Evolutionary conservation across 2,888 invertebrate genomes (phyloP).

Genomic region (Archips crataeganus): DNA sequence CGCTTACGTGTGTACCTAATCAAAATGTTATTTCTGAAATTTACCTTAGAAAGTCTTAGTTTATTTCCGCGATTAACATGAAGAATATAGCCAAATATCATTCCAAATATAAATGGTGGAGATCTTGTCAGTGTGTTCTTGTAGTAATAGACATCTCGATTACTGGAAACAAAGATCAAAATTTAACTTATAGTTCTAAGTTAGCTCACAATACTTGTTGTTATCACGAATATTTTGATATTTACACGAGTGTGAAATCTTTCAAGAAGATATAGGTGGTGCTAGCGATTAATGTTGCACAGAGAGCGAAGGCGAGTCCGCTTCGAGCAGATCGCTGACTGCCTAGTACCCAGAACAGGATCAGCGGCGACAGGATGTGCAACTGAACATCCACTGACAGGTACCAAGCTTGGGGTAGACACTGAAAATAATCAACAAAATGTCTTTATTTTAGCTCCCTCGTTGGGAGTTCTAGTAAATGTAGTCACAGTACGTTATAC

Average conservation of each 20-base stretch:
- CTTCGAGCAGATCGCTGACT: slow-evolving; percentile 52
- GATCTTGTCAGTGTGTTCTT: slow-evolving; percentile 63
- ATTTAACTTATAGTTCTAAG: slow-evolving; percentile 11
- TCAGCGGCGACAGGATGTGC: slow-evolving; percentile 54
- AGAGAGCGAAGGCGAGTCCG: slow-evolving; percentile 46
- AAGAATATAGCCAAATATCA: slow-evolving; percentile 60
- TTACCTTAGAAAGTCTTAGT: slow-evolving; percentile 52
- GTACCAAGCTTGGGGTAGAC: slow-evolving; percentile 58
- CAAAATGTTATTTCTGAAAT: too few species aligned
- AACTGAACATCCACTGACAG: slow-evolving; percentile 60
- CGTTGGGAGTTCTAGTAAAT: too few species aligned
- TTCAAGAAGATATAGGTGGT: slow-evolving; percentile 65
- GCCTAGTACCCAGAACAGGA: slow-evolving; percentile 55
- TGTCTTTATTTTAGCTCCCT: too few species aligned
- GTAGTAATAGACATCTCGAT: slow-evolving; percentile 58
- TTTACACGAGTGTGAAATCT: slow-evolving; percentile 68
- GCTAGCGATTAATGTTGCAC: slow-evolving; percentile 50
- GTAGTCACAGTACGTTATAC: too few species aligned
- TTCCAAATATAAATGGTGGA: slow-evolving; percentile 60
- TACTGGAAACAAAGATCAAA: slow-evolving; percentile 32
- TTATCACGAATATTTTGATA: slow-evolving; percentile 37
- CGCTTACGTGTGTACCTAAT: too few species aligned
- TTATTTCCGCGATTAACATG: slow-evolving; percentile 49
- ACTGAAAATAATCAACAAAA: slow-evolving; percentile 48
- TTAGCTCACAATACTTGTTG: background rate